Percentiles rank a stretch among this genome's conserved stretches.
These are phyloP conservation scores for Steromphala cineraria DNA, from an alignment of 2,888 invertebrate genomes.

Conservation along the genomic window DNA sequence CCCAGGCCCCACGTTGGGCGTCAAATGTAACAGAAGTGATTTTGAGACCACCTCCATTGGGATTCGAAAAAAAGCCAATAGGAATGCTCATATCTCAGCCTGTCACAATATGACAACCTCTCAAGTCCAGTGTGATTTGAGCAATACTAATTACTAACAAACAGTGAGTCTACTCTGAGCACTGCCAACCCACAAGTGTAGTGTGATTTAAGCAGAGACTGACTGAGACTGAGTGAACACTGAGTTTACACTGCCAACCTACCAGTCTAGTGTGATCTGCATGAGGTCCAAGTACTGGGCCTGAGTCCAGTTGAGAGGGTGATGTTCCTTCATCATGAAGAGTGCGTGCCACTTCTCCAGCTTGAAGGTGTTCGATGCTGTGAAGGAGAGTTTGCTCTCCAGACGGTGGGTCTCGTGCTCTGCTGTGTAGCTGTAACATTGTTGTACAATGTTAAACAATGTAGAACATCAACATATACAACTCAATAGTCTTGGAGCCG, in stretches of 20 bases:
- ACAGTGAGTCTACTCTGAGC: too few relatives aligned
- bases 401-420: slow-evolving; percentile 75
- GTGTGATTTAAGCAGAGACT: too few relatives aligned
- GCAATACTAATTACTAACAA: background rate
- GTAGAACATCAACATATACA: too few relatives aligned
- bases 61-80: too few relatives aligned
- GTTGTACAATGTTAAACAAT: too few relatives aligned
- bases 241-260: slow-evolving; percentile 24
- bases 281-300: slow-evolving; percentile 72
- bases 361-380: slow-evolving; percentile 76
- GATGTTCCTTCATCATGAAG: slow-evolving; percentile 73
- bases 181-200: too few relatives aligned
- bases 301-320: slow-evolving; percentile 72
- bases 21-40: too few relatives aligned
- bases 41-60: too few relatives aligned
- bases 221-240: background rate
- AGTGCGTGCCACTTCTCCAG: slow-evolving; percentile 75
- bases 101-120: too few relatives aligned
- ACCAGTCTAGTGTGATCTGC: slow-evolving; percentile 72
- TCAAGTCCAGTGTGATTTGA: background rate
- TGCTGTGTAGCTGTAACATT: slow-evolving; percentile 68
- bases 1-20: too few relatives aligned
- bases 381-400: slow-evolving; percentile 70
- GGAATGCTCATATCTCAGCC: too few relatives aligned
- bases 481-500: too few relatives aligned